phyloP scores from a whole-genome alignment of 1,140 invertebrate genomes.

The Nephila pilipes region DNA sequence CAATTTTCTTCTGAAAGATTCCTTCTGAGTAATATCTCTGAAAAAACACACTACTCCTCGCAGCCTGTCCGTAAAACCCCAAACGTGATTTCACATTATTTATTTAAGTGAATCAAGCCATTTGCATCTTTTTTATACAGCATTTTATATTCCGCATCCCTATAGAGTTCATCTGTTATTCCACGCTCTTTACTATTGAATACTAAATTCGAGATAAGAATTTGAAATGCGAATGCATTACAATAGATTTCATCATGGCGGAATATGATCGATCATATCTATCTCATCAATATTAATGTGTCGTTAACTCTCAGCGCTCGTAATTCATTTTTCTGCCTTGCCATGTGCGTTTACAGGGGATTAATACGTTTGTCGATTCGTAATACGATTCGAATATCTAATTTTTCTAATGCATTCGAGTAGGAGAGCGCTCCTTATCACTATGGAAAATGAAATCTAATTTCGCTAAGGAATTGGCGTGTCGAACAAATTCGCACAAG shows the following conservation, averaged over 20 bases:
- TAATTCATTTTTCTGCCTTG: not conserved
- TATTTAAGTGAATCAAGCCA: too few species aligned
- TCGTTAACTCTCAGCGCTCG: not conserved
- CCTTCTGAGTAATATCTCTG: too few species aligned
- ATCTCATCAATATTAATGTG: conserved; percentile 1
- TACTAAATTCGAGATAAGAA: not conserved
- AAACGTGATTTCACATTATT: too few species aligned
- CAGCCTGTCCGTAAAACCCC: too few species aligned
- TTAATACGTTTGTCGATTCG: not conserved
- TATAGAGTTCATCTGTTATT: too few species aligned
- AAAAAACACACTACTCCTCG: too few species aligned
- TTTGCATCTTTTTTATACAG: too few species aligned
- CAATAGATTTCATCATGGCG: not conserved
- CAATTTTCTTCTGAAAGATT: too few species aligned
- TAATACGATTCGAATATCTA: not conserved
- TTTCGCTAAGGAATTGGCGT: not conserved
- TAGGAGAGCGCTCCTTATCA: not conserved
- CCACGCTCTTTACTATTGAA: not conserved
- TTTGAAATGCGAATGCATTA: not conserved
- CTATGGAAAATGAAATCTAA: not conserved
- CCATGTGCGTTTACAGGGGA: not conserved
- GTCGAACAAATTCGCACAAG: not conserved
- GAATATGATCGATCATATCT: not conserved
- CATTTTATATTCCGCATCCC: too few species aligned
- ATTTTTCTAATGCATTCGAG: not conserved